Evolutionary conservation across 1,140 invertebrate species (phyloP).

Genomic region (Catajapyx aquilonaris): DNA sequence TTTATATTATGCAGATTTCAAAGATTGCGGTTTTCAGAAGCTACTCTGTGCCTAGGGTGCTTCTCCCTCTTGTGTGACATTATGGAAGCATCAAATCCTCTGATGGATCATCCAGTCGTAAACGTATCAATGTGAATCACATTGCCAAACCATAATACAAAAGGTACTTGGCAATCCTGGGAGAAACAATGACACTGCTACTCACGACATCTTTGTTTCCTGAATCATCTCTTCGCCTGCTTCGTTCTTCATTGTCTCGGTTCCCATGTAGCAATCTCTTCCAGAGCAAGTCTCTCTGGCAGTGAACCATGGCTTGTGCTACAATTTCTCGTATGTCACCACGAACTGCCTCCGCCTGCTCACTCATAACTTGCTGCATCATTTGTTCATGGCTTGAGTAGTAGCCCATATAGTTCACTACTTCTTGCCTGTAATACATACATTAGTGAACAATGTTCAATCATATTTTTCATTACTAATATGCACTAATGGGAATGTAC

Average conservation of each 20-base stretch:
- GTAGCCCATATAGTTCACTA: constrained; percentile 50
- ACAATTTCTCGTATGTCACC: constrained; percentile 40
- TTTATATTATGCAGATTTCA: neutral
- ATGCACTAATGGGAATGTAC: no score
- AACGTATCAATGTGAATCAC: neutral
- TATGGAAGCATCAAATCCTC: neutral
- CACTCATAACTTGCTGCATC: constrained; percentile 42
- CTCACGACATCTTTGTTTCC: constrained; percentile 11
- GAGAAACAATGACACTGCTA: no score
- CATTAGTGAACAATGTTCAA: no score
- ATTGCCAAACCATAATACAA: neutral
- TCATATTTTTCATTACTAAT: no score
- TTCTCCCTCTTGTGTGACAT: neutral
- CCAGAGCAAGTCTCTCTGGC: constrained; percentile 49
- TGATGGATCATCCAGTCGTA: neutral
- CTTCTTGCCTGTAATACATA: constrained; percentile 33
- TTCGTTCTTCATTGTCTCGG: no score
- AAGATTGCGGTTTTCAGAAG: neutral
- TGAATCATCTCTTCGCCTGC: constrained; percentile 12
- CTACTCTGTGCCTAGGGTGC: neutral
- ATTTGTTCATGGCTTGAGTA: constrained; percentile 50
- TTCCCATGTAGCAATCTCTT: constrained; percentile 31
- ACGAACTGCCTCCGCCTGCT: constrained; percentile 34
- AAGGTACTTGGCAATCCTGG: constrained; percentile 8
- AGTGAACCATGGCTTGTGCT: constrained; percentile 39